These are phyloP conservation scores for Protaetia brevitarsis DNA, from an alignment of 1,140 invertebrate species.

Conservation along the genomic window DNA sequence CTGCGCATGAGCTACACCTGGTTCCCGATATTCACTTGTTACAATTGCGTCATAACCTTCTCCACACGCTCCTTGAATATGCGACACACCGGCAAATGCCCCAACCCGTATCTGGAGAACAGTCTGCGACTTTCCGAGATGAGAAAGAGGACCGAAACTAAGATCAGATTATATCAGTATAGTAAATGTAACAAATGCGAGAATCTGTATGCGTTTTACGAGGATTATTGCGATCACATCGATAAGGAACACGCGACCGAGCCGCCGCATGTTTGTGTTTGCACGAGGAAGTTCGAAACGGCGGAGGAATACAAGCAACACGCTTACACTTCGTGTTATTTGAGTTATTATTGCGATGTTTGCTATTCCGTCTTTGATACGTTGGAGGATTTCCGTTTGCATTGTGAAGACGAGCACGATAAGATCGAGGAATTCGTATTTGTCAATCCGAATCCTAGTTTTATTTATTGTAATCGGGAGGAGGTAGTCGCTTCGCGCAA, in stretches of 20 bases:
- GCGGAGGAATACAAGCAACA: conserved; percentile 41
- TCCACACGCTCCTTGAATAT: conserved; percentile 41
- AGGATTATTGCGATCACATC: conserved; percentile 42
- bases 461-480: neutral
- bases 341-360: conserved; percentile 43
- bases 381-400: conserved; percentile 38
- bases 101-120: conserved; percentile 34
- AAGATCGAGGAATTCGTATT: conserved; percentile 37
- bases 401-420: conserved; percentile 39
- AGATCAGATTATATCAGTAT: conserved; percentile 42
- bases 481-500: neutral
- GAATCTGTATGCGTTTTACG: conserved; percentile 41
- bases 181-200: conserved; percentile 42
- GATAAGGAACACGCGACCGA: conserved; percentile 34
- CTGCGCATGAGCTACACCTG: conserved; percentile 37
- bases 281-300: conserved; percentile 34
- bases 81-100: conserved; percentile 37
- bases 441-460: neutral
- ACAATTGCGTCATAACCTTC: conserved; percentile 57
- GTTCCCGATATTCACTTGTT: conserved; percentile 54
- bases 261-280: conserved; percentile 33
- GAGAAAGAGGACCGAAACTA: conserved; percentile 36
- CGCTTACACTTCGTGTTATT: conserved; percentile 37
- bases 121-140: conserved; percentile 38
- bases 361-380: conserved; percentile 38